Evolutionary conservation across 2,888 invertebrate genomes (phyloP).

Genomic region (Lasioglossum malachurum): DNA sequence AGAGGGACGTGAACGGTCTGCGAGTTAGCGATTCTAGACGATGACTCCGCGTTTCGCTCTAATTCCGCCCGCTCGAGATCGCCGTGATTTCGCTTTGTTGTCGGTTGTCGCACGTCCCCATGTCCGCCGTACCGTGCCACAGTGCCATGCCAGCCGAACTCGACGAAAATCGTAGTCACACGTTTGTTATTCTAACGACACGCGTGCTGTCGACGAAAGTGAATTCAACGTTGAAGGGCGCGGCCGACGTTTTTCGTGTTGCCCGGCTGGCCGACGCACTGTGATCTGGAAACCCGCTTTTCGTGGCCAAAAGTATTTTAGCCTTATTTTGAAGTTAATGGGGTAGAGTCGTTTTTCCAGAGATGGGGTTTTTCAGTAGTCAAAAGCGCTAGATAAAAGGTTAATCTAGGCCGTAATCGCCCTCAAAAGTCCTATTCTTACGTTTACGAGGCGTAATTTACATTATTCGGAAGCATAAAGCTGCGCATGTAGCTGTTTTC

Average conservation of each 20-base stretch:
- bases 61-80: conserved; percentile 69
- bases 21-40: conserved; percentile 29
- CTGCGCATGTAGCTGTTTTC: too few relatives aligned
- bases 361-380: too few relatives aligned
- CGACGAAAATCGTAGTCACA: conserved; percentile 61
- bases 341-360: too few relatives aligned
- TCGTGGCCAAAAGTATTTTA: too few relatives aligned
- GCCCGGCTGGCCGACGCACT: not conserved
- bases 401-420: too few relatives aligned
- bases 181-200: conserved; percentile 71
- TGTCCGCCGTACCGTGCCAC: not conserved
- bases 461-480: too few relatives aligned
- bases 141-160: not conserved
- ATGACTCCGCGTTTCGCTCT: conserved; percentile 68
- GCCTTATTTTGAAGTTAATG: too few relatives aligned
- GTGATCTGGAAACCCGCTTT: too few relatives aligned
- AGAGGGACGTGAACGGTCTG: not conserved
- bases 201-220: conserved; percentile 40
- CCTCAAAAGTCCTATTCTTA: too few relatives aligned
- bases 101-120: conserved; percentile 18
- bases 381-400: too few relatives aligned
- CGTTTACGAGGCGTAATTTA: too few relatives aligned
- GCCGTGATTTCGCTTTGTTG: conserved; percentile 63
- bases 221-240: conserved; percentile 55
- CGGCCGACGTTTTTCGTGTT: conserved; percentile 18